Evolutionary conservation across 2,797 vertebrate species (phyloP), one percentile per base, ranked within the genome.

Genomic region (Pelobates cultripes): DNA sequence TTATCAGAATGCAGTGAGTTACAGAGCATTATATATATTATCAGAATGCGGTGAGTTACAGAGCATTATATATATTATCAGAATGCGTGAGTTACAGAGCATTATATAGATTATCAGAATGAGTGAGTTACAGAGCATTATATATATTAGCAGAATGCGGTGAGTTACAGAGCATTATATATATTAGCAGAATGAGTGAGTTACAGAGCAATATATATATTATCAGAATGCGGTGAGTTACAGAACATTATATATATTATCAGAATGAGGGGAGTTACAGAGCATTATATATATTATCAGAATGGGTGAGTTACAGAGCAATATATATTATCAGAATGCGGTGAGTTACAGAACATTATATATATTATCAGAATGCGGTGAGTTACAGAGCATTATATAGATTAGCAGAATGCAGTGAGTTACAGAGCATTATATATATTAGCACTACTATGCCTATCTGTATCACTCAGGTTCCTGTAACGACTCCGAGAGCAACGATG

Each of bases 401-500:
- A 10, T 3, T 57, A 15, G 1, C 9, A 12, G 55, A 12, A 28
- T 28, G 1, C 45, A 2, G 45, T 47, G 45, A 4, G 45, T 47
- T 47, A 47, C 45, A 47, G 45, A 47, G 45, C 45, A 47, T 4
- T 47, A 47, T 47, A 47, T 47, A 57, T 57, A 4, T 57, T 3
- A 57, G 9, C 55, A 14, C 7, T 57, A 0, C 55, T 57, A 7
- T 57, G 5, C 57, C 13, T 57, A 7, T 45, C 9, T 69, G 8
- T 75, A 63, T 45, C 10, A 51, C 0, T 0, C 91, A 86, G 95
- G 95, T 60, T 97, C 97, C 0, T 95, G 94, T 63, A 97, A 95
- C 44, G 96, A 96, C 79, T 96, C 97, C 0, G 97, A 99, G 79
- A 98, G 96, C 77, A 92, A 89, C 0, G 97, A 96, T 12, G 96